Evolutionary conservation across 30 jellyfish, hydroid and myxozoan species (phyloP).

Genomic region (Aurelia sp.): DNA sequence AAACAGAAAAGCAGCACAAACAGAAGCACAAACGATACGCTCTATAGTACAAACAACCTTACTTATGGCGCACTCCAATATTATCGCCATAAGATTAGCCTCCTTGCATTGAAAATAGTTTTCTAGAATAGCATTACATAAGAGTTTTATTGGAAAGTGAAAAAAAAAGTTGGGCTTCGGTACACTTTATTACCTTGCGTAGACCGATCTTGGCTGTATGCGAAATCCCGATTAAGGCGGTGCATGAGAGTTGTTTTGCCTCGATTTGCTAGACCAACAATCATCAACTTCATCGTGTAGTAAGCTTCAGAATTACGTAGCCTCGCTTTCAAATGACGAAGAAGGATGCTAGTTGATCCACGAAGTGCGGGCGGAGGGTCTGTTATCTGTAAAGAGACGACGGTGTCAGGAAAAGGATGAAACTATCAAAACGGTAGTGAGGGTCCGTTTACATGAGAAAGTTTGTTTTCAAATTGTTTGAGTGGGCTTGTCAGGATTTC

Average conservation of each 20-base stretch:
- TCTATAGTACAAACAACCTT: background rate
- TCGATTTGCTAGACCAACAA: slow-evolving; percentile 59
- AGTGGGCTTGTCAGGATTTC: too few species aligned
- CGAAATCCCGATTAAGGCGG: slow-evolving; percentile 44
- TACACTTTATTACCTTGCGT: slow-evolving; percentile 74
- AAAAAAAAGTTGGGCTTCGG: too few species aligned
- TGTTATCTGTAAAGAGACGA: slow-evolving; percentile 31
- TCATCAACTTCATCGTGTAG: slow-evolving; percentile 65
- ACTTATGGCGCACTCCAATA: too few species aligned
- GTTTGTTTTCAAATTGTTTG: too few species aligned
- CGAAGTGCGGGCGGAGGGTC: slow-evolving; percentile 69
- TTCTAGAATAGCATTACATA: too few species aligned
- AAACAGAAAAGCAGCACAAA: too few species aligned
- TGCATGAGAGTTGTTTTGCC: slow-evolving; percentile 79
- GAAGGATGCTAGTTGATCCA: slow-evolving; percentile 21
- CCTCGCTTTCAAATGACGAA: slow-evolving; percentile 50
- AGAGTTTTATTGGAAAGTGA: too few species aligned
- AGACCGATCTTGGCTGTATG: slow-evolving; percentile 29
- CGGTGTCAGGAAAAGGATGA: background rate
- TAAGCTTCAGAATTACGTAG: slow-evolving; percentile 67
- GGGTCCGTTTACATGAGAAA: too few species aligned
- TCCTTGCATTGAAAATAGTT: too few species aligned
- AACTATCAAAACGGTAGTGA: background rate
- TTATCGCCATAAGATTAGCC: background rate
- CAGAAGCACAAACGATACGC: too few species aligned